Percentiles rank a stretch among this genome's conserved stretches.
Conservation (phyloP, 1,140 invertebrate species). For the Sitodiplosis mosellana region DNA sequence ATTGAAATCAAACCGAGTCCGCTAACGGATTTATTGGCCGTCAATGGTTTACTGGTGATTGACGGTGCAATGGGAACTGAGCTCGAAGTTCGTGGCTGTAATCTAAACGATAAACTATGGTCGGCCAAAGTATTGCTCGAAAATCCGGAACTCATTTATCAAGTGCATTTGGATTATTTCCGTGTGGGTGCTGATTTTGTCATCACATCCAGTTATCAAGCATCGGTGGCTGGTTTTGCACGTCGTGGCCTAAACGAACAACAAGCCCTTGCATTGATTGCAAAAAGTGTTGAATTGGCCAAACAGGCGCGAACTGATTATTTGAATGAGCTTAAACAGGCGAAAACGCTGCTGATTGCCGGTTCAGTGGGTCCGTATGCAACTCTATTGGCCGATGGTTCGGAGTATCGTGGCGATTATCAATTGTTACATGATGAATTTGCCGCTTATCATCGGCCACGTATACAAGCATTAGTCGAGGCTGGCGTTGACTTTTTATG, state of each 20-base stretch:
- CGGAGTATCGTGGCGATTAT: slow-evolving; percentile 78
- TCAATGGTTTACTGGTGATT: too few species aligned
- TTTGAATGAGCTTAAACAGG: slow-evolving; percentile 10
- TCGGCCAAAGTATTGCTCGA: too few species aligned
- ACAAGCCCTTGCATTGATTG: slow-evolving; percentile 46
- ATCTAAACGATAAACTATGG: too few species aligned
- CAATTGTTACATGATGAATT: slow-evolving; percentile 41
- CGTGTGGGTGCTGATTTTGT: slow-evolving; percentile 69
- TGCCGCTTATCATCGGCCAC: slow-evolving; percentile 59
- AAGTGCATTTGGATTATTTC: slow-evolving; percentile 60
- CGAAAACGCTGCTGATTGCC: slow-evolving; percentile 35
- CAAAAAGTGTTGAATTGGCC: slow-evolving; percentile 46
- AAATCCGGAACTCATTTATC: slow-evolving; percentile 48
- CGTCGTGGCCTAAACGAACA: slow-evolving; percentile 40
- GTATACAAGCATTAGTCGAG: slow-evolving; percentile 54
- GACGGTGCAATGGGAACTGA: too few species aligned
- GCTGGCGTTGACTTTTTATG: slow-evolving; percentile 66
- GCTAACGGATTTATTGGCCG: too few species aligned
- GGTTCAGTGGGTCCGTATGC: slow-evolving; percentile 85
- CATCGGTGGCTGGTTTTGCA: slow-evolving; percentile 56
- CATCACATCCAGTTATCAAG: slow-evolving; percentile 77
- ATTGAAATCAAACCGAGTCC: too few species aligned
- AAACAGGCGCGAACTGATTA: slow-evolving; percentile 13
- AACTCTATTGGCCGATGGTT: slow-evolving; percentile 67
- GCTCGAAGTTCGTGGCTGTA: too few species aligned